phyloP scores from a whole-genome alignment of 2,888 invertebrate genomes.

The Nomada flava region DNA sequence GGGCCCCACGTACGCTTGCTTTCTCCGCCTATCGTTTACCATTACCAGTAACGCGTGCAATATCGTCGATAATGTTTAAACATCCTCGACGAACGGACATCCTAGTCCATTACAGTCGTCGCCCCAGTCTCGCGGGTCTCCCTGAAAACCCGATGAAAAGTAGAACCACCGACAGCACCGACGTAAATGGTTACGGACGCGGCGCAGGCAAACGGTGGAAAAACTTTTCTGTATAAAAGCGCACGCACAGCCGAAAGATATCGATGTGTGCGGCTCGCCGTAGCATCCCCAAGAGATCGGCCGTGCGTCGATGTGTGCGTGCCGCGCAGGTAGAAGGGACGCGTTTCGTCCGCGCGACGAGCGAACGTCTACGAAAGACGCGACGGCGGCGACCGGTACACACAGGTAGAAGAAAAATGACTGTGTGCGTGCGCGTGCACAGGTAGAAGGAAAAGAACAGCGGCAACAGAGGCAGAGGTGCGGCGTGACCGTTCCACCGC shows the following conservation, averaged over 20 bases:
- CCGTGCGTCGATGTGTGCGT: conserved; percentile 13
- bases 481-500: conserved; percentile 65
- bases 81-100: too few relatives aligned
- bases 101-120: too few relatives aligned
- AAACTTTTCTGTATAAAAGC: neutral
- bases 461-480: conserved; percentile 63
- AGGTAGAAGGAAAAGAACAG: conserved; percentile 65
- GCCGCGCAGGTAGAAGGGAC: conserved; percentile 50
- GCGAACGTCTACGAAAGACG: conserved; percentile 25
- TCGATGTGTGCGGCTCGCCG: neutral
- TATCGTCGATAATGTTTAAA: too few relatives aligned
- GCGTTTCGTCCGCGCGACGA: conserved; percentile 29
- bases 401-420: conserved; percentile 34
- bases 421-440: conserved; percentile 48
- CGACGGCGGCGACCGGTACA: conserved; percentile 7
- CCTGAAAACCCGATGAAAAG: too few relatives aligned
- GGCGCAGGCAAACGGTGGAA: neutral
- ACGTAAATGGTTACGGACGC: too few relatives aligned
- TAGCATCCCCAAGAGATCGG: conserved; percentile 6
- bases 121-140: too few relatives aligned
- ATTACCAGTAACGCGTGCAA: too few relatives aligned
- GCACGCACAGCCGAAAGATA: conserved; percentile 17
- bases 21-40: too few relatives aligned
- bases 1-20: too few relatives aligned
- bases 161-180: too few relatives aligned